A percentile compares a stretch with the other conserved stretches of the same genome.
Evolutionary conservation across 2,113 vertebrate species (phyloP).

Genomic region (Gracilinanus agilis): DNA sequence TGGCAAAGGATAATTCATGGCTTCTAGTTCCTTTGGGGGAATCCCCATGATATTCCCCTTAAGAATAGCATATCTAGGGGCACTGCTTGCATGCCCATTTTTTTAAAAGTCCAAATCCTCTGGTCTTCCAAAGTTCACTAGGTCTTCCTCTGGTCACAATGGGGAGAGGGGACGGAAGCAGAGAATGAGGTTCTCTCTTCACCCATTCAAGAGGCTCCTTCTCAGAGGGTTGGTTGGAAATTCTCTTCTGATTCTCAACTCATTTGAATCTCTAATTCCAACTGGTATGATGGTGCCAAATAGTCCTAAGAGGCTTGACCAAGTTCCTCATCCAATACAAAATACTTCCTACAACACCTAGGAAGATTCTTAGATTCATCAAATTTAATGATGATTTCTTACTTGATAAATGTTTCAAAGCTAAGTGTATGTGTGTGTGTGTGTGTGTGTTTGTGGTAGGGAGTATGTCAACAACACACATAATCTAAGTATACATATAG

Average conservation of each 20-base stretch:
- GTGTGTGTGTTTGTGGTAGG: too few relatives aligned
- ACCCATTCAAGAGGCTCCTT: neutral
- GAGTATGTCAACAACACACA: neutral
- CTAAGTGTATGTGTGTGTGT: too few relatives aligned
- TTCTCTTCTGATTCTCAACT: neutral
- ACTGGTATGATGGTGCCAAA: neutral
- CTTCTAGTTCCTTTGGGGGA: neutral
- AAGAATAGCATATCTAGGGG: neutral
- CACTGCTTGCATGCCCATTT: neutral
- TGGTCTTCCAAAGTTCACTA: neutral
- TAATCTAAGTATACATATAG: too few relatives aligned
- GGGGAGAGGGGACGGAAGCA: too few relatives aligned
- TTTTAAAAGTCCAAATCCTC: neutral
- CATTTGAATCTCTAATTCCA: neutral
- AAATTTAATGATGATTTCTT: neutral
- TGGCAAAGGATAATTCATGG: neutral
- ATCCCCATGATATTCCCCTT: neutral
- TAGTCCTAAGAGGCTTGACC: neutral
- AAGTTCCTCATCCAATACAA: neutral
- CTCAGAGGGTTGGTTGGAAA: neutral
- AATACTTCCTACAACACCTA: neutral
- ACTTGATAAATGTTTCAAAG: neutral
- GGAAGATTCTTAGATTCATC: neutral
- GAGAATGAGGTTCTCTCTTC: too few relatives aligned
- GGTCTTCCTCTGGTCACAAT: neutral